phyloP scores from a whole-genome alignment of 2,888 invertebrate genomes.

The Nasonovia ribisnigri region DNA sequence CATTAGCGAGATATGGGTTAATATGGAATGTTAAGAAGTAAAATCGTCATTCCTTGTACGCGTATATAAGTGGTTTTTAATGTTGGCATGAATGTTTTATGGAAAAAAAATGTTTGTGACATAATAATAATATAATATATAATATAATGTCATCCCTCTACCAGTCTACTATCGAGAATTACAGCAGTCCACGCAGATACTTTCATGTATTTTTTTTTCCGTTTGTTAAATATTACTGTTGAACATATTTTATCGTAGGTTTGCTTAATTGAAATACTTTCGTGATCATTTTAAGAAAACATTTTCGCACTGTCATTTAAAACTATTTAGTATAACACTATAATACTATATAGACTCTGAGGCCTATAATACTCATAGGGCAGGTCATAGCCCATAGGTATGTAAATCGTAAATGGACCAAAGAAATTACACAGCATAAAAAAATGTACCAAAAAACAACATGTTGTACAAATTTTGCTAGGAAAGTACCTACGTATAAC shows the following conservation, averaged over 20 bases:
- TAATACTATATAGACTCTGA: background rate
- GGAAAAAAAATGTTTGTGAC: conserved; percentile 10
- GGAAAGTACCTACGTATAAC: too few relatives aligned
- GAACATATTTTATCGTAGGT: background rate
- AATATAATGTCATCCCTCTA: conserved; percentile 12
- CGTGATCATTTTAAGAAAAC: background rate
- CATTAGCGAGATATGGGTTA: conserved; percentile 41
- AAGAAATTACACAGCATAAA: background rate
- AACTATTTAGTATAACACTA: background rate
- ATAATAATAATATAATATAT: conserved; percentile 8
- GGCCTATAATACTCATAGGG: background rate
- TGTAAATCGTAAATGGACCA: background rate
- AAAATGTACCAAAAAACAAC: background rate
- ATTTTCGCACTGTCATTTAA: background rate
- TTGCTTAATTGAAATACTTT: background rate
- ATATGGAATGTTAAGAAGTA: conserved; percentile 25
- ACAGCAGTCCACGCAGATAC: background rate
- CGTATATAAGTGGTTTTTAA: conserved; percentile 37
- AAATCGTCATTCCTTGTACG: conserved; percentile 1
- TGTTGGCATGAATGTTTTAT: background rate
- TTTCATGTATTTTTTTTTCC: background rate
- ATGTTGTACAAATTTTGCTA: background rate
- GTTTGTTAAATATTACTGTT: background rate
- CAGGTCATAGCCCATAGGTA: too few relatives aligned
- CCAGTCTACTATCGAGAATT: background rate